Evolutionary conservation across 1,140 invertebrate species (phyloP).

Genomic region (Trichomalopsis sarcophagae): DNA sequence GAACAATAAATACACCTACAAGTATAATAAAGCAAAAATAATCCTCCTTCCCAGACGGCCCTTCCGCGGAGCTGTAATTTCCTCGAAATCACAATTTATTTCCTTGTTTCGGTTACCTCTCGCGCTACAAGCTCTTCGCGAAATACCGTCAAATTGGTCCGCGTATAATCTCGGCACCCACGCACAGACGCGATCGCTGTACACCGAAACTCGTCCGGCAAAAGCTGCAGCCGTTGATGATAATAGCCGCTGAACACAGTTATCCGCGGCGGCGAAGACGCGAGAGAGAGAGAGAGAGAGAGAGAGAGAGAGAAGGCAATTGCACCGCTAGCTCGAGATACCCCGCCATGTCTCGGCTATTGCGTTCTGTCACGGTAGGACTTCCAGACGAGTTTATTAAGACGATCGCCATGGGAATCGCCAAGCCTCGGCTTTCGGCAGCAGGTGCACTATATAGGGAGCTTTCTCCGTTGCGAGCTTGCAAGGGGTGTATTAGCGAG

Average conservation of each 20-base stretch:
- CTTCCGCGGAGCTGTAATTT: background rate
- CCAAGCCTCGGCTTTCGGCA: too few relatives aligned
- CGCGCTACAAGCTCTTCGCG: background rate
- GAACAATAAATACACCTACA: too few relatives aligned
- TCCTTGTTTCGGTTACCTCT: background rate
- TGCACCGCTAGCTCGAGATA: background rate
- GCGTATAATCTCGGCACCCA: background rate
- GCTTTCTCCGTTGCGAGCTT: too few relatives aligned
- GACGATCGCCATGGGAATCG: constrained; percentile 42
- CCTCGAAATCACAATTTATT: background rate
- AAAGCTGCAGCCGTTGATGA: background rate
- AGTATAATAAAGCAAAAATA: too few relatives aligned
- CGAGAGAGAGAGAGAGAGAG: background rate
- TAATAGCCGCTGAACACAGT: background rate
- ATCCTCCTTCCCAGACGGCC: background rate
- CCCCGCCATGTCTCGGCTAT: background rate
- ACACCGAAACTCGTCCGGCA: background rate
- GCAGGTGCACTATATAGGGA: too few relatives aligned
- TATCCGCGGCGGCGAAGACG: background rate
- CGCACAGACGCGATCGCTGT: background rate
- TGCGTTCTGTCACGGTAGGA: constrained; percentile 35
- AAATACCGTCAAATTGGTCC: background rate
- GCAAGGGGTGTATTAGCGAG: too few relatives aligned
- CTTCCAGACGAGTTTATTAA: constrained; percentile 46
- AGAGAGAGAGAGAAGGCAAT: background rate